Percentiles rank a stretch among this genome's conserved stretches.
phyloP scores from a whole-genome alignment of 2,797 vertebrate species.

The Rhinichthys osculus region DNA sequence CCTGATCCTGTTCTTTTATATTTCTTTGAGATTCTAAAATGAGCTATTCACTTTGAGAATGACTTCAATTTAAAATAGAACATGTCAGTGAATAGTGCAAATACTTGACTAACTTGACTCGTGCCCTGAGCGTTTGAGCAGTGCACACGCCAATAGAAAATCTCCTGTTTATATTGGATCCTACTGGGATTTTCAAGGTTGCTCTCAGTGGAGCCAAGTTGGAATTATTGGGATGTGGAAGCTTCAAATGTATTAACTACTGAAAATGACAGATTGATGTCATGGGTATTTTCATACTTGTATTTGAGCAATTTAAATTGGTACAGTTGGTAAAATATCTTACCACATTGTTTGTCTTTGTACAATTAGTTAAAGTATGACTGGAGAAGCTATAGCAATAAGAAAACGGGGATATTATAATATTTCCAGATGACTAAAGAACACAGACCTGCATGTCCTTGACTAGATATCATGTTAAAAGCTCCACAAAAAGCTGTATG shows the following conservation, averaged over 20 bases:
- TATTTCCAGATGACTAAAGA: background rate
- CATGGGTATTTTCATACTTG: background rate
- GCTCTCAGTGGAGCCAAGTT: conserved; percentile 16
- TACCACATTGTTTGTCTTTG: background rate
- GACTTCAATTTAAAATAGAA: conserved; percentile 48
- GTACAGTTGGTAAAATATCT: background rate
- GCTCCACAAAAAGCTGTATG: background rate
- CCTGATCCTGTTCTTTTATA: conserved; percentile 47
- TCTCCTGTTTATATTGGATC: conserved; percentile 38
- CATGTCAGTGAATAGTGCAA: conserved; percentile 48
- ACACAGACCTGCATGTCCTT: background rate
- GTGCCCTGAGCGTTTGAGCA: conserved; percentile 36
- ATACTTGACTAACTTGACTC: conserved; percentile 54
- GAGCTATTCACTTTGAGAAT: conserved; percentile 42
- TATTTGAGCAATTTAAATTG: background rate
- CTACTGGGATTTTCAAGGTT: conserved; percentile 40
- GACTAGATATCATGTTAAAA: background rate
- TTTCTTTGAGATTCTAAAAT: conserved; percentile 45
- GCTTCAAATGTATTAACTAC: conserved; percentile 12
- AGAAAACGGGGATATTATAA: background rate
- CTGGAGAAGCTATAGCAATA: background rate
- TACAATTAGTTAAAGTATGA: background rate
- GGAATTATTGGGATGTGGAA: conserved; percentile 12
- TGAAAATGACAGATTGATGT: conserved; percentile 19
- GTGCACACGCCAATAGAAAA: conserved; percentile 39